Base-by-base conservation (phyloP, 2,113 vertebrate species). In the Cygnus atratus region DNA sequence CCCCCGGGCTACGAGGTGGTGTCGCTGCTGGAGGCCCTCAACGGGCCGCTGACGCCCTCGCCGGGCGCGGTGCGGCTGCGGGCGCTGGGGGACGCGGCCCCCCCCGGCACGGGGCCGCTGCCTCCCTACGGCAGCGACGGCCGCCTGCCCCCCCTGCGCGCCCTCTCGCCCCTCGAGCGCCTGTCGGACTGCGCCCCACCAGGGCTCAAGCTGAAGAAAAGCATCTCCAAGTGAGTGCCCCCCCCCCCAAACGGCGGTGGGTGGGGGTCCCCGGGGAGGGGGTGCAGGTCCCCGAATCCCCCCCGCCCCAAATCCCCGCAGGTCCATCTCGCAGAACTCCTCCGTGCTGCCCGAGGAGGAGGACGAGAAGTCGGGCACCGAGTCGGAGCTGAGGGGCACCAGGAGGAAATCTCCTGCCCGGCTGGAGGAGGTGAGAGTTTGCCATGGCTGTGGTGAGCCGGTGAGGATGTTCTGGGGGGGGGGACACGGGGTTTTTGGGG, bases 1-100 rank as follows among this genome's bases (percentile, higher is more conserved):
- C 99, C 99, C 12, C 98, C 98, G 0, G 99, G 99, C 3, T 99
- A 99, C 1, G 99, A 99, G 95, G 99, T 98, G 16, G 99, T 99
- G 59, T 99, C 99, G 1, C 98, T 99, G 39, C 98, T 99, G 96
- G 99, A 99, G 95, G 99, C 99, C 6, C 97, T 99, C 95, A 99
- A 99, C 0, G 99, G 99, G 33, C 99, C 99, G 1, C 98, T 99
- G 77, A 98, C 96, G 11, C 98, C 98, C 1, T 99, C 99, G 1
- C 98, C 98, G 0, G 98, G 98, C 1, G 91, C 96, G 8, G 98
- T 98, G 62, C 98, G 98, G 0, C 97, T 98, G 41, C 98, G 98
- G 1, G 96, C 87, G 2, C 97, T 98, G n/a, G 97, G 98, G 76
- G 98, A 95, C 46, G 20, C 10, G 16, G 37, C 37, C 41, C 98